Percentiles rank a stretch among this genome's conserved stretches.
Evolutionary conservation across 1,140 invertebrate genomes (phyloP).

Genomic region (Eueides isabella): DNA sequence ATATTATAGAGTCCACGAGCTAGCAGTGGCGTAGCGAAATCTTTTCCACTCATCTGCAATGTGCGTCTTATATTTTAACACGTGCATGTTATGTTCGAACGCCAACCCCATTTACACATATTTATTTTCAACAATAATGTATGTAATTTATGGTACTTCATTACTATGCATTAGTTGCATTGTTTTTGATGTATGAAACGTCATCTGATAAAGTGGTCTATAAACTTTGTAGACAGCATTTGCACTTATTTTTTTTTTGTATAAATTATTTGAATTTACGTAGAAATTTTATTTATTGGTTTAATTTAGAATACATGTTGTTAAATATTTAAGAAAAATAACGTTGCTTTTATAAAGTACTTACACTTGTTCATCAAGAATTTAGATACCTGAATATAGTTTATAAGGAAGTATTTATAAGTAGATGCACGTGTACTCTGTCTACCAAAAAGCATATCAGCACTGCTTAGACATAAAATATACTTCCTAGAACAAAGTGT

Average conservation of each 20-base stretch:
- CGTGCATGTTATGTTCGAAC: conserved; percentile 23
- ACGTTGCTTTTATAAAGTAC: neutral
- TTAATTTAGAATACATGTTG: neutral
- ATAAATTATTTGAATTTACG: neutral
- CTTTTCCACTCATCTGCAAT: conserved; percentile 31
- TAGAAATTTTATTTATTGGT: neutral
- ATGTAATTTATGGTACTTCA: conserved; percentile 29
- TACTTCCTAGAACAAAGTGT: conserved; percentile 55
- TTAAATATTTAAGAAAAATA: neutral
- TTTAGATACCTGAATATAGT: conserved; percentile 11
- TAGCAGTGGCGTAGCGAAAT: conserved; percentile 38
- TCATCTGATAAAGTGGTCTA: conserved; percentile 8
- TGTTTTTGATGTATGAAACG: conserved; percentile 31
- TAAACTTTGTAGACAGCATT: neutral
- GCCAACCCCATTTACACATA: conserved; percentile 31
- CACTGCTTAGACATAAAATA: conserved; percentile 41
- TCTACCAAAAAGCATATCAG: conserved; percentile 51
- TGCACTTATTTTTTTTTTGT: neutral
- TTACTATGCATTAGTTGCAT: conserved; percentile 24
- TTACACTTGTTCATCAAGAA: too few species aligned
- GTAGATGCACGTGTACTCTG: conserved; percentile 52
- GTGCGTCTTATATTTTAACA: conserved; percentile 25
- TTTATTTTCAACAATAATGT: conserved; percentile 37
- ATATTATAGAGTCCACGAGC: conserved; percentile 46
- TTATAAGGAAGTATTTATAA: conserved; percentile 44